Evolutionary conservation across 2,888 invertebrate genomes (phyloP), one percentile per base, ranked within the genome.

Genomic region (Portevinia maculata): DNA sequence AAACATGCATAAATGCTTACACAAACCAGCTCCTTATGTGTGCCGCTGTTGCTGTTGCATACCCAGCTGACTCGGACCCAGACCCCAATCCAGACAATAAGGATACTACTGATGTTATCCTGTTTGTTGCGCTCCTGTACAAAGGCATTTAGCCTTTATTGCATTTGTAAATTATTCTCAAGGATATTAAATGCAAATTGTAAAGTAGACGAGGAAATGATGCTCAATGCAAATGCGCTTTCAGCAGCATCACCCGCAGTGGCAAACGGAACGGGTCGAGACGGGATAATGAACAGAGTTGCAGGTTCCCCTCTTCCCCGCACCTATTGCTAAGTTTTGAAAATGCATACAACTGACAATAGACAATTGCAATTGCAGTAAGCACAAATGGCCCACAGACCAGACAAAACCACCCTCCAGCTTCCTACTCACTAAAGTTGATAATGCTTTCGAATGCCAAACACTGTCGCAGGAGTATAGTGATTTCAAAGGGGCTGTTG

Each of bases 161-260:
- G 89, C 90, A 90, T 90, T 90, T 90, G 89, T 90, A 90, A 89
- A 90, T 90, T 90, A 90, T 90, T 89, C 90, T 89, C 89, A 88
- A 90, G 89, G 90, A 89, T 89, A 89, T 90, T 90, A 89, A 89
- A 90, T 89, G 89, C 88, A 89, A 89, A 87, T 87, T 87, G 85
- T 85, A 81, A 86, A 85, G 84, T 78, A 85, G 85, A 86, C 79
- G 75, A 88, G 83, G 83, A 81, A 76, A 81, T 81, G 76, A 81
- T 81, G 76, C 81, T 81, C 76, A 81, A 83, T 83, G 73, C 57
- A 75, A 81, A 75, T 75, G 52, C 46, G 32, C 57, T 59, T 78
- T 50, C 78, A 57, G 34, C 55, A 71, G 11, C 9, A 30, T 9
- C 41, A 21, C 7, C 11, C 6, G 3, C 13, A 46, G 37, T 37